Conservation (phyloP, 2,113 vertebrate species). For the Thalassoma bifasciatum region DNA sequence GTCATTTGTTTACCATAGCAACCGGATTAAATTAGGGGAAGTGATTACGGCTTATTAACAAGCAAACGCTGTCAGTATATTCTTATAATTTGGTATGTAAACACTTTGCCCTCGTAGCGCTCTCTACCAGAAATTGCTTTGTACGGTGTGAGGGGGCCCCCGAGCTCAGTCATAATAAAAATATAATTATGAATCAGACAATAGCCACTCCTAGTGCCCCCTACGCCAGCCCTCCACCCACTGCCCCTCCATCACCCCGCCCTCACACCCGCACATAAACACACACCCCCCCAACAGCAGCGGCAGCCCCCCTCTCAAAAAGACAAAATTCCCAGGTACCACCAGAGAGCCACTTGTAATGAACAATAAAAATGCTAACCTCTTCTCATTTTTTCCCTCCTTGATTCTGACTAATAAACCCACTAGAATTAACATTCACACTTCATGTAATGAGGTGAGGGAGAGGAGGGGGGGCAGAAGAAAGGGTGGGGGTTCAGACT, state of each 20-base stretch:
- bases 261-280: slow-evolving; percentile 1
- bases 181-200: slow-evolving; percentile 86
- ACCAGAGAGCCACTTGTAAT: slow-evolving; percentile 78
- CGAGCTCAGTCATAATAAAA: slow-evolving; percentile 84
- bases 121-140: slow-evolving; percentile 84
- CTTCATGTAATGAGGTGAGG: slow-evolving; percentile 84
- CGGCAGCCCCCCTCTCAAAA: slow-evolving; percentile 14
- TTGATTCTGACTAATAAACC: slow-evolving; percentile 88
- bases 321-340: slow-evolving; percentile 76
- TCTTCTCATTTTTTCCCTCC: slow-evolving; percentile 70
- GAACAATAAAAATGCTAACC: slow-evolving; percentile 83
- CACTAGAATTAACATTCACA: slow-evolving; percentile 88
- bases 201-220: slow-evolving; percentile 75
- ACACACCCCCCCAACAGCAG: slow-evolving; percentile 17
- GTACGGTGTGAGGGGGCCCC: slow-evolving; percentile 77
- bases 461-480: slow-evolving; percentile 17
- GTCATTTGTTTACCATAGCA: slow-evolving; percentile 91
- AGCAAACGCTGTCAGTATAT: slow-evolving; percentile 85
- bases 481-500: slow-evolving; percentile 67
- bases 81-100: slow-evolving; percentile 88
- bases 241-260: slow-evolving; percentile 41
- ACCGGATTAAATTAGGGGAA: slow-evolving; percentile 87
- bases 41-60: slow-evolving; percentile 88
- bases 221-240: slow-evolving; percentile 24
- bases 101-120: slow-evolving; percentile 84